phyloP scores from a whole-genome alignment of 2,113 vertebrate genomes.

The Campylomormyrus numenius region DNA sequence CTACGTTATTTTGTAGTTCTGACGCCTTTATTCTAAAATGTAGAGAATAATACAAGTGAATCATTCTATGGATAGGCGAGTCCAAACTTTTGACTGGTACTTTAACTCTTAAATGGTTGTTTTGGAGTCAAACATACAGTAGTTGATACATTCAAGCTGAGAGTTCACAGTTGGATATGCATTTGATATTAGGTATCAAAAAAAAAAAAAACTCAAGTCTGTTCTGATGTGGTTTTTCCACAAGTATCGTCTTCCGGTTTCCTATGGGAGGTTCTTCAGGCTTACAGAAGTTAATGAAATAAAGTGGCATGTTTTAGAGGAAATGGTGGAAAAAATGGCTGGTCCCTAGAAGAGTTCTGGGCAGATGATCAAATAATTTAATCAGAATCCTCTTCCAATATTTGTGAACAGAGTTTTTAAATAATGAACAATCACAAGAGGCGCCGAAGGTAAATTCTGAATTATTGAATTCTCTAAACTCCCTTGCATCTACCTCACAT shows the following conservation, averaged over 20 bases:
- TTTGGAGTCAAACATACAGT: background rate
- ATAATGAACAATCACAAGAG: background rate
- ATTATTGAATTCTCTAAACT: background rate
- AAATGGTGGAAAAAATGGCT: background rate
- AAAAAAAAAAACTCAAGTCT: background rate
- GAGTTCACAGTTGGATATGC: background rate
- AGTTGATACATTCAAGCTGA: background rate
- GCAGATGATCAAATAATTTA: background rate
- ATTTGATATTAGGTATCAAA: background rate
- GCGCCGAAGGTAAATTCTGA: background rate
- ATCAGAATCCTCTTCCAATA: background rate
- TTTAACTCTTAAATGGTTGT: background rate
- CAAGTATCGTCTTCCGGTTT: background rate
- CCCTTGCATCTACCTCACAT: background rate
- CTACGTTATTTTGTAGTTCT: background rate
- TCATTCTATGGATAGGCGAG: background rate
- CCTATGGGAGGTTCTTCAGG: background rate
- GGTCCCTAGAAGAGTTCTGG: background rate
- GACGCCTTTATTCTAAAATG: background rate
- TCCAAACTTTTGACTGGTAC: background rate
- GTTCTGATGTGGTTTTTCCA: background rate
- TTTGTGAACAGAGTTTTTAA: background rate
- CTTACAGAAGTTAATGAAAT: background rate
- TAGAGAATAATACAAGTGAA: background rate
- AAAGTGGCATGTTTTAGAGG: background rate